These are phyloP conservation scores for Sinocyclocheilus anshuiensis DNA, from an alignment of 2,113 vertebrate species.

Conservation along the genomic window DNA sequence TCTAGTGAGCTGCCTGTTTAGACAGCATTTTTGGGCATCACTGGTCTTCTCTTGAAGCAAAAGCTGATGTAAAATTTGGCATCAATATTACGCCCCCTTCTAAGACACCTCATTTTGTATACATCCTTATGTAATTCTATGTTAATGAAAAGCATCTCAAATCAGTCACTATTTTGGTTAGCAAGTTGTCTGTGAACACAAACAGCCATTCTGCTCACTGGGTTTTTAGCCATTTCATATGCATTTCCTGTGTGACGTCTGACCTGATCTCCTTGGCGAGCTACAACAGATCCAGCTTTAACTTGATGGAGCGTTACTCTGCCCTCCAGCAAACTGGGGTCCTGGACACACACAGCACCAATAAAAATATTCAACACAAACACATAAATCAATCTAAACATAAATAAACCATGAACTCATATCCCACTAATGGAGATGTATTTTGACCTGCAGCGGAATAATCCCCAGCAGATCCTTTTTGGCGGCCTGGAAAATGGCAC, in stretches of 20 bases:
- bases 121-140: neutral
- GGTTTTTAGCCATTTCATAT: neutral
- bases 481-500: conserved; percentile 84
- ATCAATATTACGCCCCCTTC: neutral
- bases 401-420: conserved; percentile 3
- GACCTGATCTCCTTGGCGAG: conserved; percentile 93
- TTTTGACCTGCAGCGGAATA: conserved; percentile 86
- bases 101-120: neutral
- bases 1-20: neutral
- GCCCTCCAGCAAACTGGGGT: conserved; percentile 81
- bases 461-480: conserved; percentile 87
- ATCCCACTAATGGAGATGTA: neutral
- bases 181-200: too few relatives aligned
- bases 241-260: neutral
- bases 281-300: conserved; percentile 85
- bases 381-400: conserved; percentile 19
- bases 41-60: neutral
- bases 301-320: conserved; percentile 87
- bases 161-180: too few relatives aligned
- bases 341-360: conserved; percentile 67
- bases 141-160: neutral
- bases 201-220: neutral
- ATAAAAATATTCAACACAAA: neutral
- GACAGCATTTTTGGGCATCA: neutral
- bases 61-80: neutral